Percentiles rank a stretch among this genome's conserved stretches.
Evolutionary conservation across 2,888 invertebrate species (phyloP).

Genomic region (Drosophila greeni): DNA sequence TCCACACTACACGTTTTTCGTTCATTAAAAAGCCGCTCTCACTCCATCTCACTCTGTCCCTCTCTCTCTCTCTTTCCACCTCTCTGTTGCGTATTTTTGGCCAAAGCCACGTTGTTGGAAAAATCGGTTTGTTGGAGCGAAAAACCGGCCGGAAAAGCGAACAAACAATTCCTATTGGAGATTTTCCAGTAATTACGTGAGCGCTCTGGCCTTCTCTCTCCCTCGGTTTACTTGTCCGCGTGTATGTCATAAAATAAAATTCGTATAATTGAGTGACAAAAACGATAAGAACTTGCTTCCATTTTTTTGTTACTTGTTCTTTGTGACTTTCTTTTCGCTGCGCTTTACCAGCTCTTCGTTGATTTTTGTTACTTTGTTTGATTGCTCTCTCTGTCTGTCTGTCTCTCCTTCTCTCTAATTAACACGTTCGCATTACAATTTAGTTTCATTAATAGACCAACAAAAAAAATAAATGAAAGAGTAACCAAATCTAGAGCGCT

Average conservation of each 20-base stretch:
- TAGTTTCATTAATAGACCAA: slow-evolving; percentile 65
- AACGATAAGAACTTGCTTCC: slow-evolving; percentile 58
- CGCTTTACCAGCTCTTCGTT: slow-evolving; percentile 10
- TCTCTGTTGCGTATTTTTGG: slow-evolving; percentile 64
- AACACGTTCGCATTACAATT: slow-evolving; percentile 67
- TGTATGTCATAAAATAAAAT: slow-evolving; percentile 35
- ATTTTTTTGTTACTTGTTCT: slow-evolving; percentile 22
- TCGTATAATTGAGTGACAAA: slow-evolving; percentile 66
- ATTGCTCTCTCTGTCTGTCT: slow-evolving; percentile 43
- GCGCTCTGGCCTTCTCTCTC: slow-evolving; percentile 22
- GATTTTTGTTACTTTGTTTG: slow-evolving; percentile 22
- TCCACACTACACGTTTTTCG: slow-evolving; percentile 27
- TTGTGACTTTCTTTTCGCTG: slow-evolving; percentile 49
- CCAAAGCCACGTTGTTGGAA: slow-evolving; percentile 54
- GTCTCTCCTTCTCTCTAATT: slow-evolving; percentile 49
- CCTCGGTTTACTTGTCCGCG: slow-evolving; percentile 4
- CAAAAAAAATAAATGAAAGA: slow-evolving; percentile 24
- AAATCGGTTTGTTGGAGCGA: slow-evolving; percentile 44
- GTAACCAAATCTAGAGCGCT: slow-evolving; percentile 27
- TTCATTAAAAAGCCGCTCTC: slow-evolving; percentile 11
- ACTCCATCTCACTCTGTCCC: not conserved
- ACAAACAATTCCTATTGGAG: slow-evolving; percentile 73
- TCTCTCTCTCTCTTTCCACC: slow-evolving; percentile 22
- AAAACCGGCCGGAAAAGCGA: slow-evolving; percentile 71
- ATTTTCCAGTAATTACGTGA: slow-evolving; percentile 54